Percentiles rank a stretch among this genome's conserved stretches.
These are phyloP conservation scores for Tinamus major DNA, from an alignment of 2,797 vertebrate species.

Conservation along the genomic window DNA sequence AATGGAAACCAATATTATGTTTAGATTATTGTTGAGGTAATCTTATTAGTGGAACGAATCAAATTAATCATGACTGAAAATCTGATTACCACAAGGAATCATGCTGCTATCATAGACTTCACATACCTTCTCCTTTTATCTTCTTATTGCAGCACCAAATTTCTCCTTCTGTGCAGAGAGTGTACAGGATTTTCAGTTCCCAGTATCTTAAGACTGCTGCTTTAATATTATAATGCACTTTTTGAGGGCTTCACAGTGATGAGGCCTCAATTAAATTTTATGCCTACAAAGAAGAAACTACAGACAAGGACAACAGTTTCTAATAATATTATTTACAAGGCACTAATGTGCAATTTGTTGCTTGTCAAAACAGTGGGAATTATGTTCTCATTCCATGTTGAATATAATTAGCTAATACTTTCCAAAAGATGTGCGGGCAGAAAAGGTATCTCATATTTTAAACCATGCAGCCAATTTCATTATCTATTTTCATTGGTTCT, in stretches of 20 bases:
- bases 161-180: slow-evolving; percentile 29
- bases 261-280: slow-evolving; percentile 71
- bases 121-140: slow-evolving; percentile 58
- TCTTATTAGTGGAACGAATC: slow-evolving; percentile 64
- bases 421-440: slow-evolving; percentile 16
- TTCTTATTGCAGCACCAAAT: slow-evolving; percentile 32
- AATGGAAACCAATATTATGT: slow-evolving; percentile 55
- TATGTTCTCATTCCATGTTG: slow-evolving; percentile 63
- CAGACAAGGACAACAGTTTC: slow-evolving; percentile 71
- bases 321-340: slow-evolving; percentile 77
- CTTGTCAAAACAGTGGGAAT: slow-evolving; percentile 77
- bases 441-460: slow-evolving; percentile 19
- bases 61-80: slow-evolving; percentile 76
- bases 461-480: slow-evolving; percentile 23
- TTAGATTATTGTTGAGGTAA: slow-evolving; percentile 68
- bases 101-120: slow-evolving; percentile 53
- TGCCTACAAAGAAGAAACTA: slow-evolving; percentile 65
- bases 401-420: slow-evolving; percentile 73
- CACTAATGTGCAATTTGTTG: slow-evolving; percentile 75
- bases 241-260: slow-evolving; percentile 53
- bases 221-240: slow-evolving; percentile 74
- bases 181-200: slow-evolving; percentile 33
- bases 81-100: slow-evolving; percentile 65
- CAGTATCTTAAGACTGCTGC: slow-evolving; percentile 21
- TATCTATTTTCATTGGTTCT: slow-evolving; percentile 37